Conservation (phyloP, 2,888 invertebrate species). For the Agrenia bidenticulata region DNA sequence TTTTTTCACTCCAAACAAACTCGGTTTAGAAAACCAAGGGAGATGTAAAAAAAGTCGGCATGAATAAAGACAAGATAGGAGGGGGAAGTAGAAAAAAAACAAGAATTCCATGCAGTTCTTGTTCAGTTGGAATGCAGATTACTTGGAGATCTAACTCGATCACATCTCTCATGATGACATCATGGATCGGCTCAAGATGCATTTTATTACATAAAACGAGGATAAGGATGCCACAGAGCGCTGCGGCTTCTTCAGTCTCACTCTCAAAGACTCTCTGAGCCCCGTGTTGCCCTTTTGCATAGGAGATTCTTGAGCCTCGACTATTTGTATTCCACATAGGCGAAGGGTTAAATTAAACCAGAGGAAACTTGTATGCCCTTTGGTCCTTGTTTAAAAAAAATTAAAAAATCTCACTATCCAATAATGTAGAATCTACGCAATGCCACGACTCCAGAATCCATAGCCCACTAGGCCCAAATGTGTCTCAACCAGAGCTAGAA, state of each 20-base stretch:
- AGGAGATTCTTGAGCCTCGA: too few relatives aligned
- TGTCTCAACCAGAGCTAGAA: too few relatives aligned
- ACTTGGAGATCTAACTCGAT: conserved; percentile 48
- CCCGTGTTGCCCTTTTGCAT: too few relatives aligned
- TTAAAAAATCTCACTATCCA: too few relatives aligned
- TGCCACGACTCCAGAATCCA: too few relatives aligned
- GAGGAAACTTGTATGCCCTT: too few relatives aligned
- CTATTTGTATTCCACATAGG: too few relatives aligned
- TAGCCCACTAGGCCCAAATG: too few relatives aligned
- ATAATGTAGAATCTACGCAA: too few relatives aligned
- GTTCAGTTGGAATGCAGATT: conserved; percentile 49
- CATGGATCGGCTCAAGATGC: conserved; percentile 20
- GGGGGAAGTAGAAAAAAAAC: conserved; percentile 6
- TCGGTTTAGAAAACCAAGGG: conserved; percentile 21
- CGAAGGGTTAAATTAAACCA: too few relatives aligned
- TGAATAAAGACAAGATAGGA: conserved; percentile 28
- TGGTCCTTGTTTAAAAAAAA: too few relatives aligned
- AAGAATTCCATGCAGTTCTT: neutral
- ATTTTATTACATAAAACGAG: neutral
- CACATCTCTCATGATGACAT: conserved; percentile 50
- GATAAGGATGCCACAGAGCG: neutral
- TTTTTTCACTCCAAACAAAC: neutral
- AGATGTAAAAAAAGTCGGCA: conserved; percentile 33
- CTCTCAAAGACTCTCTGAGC: too few relatives aligned
- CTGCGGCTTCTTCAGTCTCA: conserved; percentile 19